Conservation (phyloP, 2,888 invertebrate genomes). For the Zelleria hepariella region DNA sequence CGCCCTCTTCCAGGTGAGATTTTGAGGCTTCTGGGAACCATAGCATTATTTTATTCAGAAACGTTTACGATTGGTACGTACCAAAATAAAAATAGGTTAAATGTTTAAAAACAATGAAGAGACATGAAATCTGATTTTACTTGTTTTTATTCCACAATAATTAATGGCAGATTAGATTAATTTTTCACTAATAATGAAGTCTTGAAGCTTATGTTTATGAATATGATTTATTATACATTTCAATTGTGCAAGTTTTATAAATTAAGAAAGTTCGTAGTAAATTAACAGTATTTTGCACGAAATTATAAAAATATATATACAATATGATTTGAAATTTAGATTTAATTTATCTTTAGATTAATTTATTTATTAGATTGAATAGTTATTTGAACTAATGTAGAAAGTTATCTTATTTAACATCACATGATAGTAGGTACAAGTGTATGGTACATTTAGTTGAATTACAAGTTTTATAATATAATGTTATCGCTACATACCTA, state of each 20-base stretch:
- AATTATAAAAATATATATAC: constrained; percentile 2
- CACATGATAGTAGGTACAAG: not conserved
- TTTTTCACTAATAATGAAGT: constrained; percentile 17
- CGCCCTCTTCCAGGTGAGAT: too few species aligned
- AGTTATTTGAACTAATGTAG: not conserved
- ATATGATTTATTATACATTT: constrained; percentile 6
- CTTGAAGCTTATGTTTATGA: constrained; percentile 19
- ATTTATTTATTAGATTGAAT: not conserved
- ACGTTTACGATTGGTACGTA: too few species aligned
- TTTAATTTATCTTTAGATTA: not conserved
- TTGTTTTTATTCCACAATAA: constrained; percentile 28
- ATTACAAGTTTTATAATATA: not conserved
- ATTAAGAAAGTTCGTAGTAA: not conserved
- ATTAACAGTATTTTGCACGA: not conserved
- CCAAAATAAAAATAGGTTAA: too few species aligned
- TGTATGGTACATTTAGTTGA: not conserved
- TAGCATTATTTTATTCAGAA: too few species aligned
- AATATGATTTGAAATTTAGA: not conserved
- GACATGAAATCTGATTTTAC: not conserved
- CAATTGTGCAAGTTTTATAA: not conserved
- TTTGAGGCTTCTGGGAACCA: too few species aligned
- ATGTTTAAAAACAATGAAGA: not conserved
- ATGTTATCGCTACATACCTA: not conserved
- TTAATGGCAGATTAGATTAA: constrained; percentile 18
- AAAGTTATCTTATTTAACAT: not conserved